phyloP scores from a whole-genome alignment of 2,797 vertebrate species.

The Picus viridis region DNA sequence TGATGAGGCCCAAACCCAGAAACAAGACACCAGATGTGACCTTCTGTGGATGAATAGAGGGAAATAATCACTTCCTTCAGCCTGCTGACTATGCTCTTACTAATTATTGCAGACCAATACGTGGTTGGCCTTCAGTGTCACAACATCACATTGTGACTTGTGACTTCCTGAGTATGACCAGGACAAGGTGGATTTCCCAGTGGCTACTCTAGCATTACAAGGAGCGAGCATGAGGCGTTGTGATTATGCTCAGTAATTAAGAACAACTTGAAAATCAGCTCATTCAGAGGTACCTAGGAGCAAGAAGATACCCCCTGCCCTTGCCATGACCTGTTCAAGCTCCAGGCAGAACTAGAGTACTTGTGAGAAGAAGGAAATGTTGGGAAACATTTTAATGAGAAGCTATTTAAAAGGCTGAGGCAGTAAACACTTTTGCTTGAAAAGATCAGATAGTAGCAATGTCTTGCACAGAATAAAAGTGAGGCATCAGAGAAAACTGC shows the following conservation, averaged over 20 bases:
- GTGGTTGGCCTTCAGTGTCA: rapidly evolving
- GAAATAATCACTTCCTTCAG: neutral
- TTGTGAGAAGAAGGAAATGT: neutral
- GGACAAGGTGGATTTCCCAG: neutral
- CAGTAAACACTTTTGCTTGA: neutral
- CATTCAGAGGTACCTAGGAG: neutral
- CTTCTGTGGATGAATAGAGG: neutral
- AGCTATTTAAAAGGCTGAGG: neutral
- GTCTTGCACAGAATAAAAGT: neutral
- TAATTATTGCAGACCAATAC: neutral
- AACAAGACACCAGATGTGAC: neutral
- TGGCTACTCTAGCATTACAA: neutral
- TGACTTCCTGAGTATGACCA: neutral
- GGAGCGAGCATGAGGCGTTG: neutral
- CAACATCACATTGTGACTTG: neutral
- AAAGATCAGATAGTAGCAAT: neutral
- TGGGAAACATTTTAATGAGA: constrained; percentile 25
- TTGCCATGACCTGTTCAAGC: neutral
- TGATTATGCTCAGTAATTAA: neutral
- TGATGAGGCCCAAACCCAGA: neutral
- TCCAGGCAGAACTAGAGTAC: neutral
- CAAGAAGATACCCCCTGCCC: neutral
- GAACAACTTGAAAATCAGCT: neutral
- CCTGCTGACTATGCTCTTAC: neutral
- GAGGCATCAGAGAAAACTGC: neutral